Evolutionary conservation across 2,888 invertebrate genomes (phyloP), one percentile per base, ranked within the genome.

Genomic region (Parelbella ahira): DNA sequence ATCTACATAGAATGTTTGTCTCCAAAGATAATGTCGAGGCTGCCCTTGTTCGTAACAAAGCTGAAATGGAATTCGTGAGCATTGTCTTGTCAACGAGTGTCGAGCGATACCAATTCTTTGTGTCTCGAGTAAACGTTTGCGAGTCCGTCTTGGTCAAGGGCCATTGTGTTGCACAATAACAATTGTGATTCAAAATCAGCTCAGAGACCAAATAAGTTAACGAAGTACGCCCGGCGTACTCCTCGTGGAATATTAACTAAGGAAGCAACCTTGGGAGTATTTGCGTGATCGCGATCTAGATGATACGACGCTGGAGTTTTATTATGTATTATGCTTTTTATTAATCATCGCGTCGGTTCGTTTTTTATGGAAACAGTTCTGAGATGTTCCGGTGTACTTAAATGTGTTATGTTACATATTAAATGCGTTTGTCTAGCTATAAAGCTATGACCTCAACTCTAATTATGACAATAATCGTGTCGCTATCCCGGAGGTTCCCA

Each of bases 161-260:
- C 61, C 46, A 68, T 73, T 73, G 68, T 74, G 48, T 77, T 72
- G 67, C 71, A 64, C 70, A 76, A 74, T 60, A 58, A 68, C 68
- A 60, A 79, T 78, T 77, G 75, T 65, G 59, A 77, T 76, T 75
- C 74, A 63, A 64, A 72, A 71, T 68, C 74, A 68, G 68, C 58
- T 58, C 62, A 55, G 68, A 60, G 58, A 64, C 78, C 76, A 77
- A 77, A 79, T 76, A 71, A 58, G 77, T 63, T 63, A 66, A 72
- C 74, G 65, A 58, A 63, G 73, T 71, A 51, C 54, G 51, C 52
- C 33, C 49, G 45, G 48, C 43, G 54, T 46, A 51, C 46, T 61
- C 60, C 60, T 58, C 53, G 46, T 57, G 48, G 79, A 77, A 79
- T 80, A 74, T 62, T 75, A 77, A 79, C 59, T 58, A 68, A 58